These are phyloP conservation scores for Microplitis mediator DNA, from an alignment of 1,140 invertebrate species.

Conservation along the genomic window DNA sequence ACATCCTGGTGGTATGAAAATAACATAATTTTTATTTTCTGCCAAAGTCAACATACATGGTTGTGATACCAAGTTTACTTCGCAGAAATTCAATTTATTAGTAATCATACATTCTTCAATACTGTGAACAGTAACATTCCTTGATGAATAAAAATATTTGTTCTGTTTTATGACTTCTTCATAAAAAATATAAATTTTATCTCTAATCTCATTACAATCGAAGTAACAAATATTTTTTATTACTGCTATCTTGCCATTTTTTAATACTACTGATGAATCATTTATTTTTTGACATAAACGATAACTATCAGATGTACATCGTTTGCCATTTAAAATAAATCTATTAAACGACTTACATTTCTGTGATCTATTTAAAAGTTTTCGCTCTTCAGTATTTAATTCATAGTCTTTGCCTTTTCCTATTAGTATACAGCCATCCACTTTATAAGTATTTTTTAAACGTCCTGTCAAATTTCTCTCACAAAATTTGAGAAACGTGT, in stretches of 20 bases:
- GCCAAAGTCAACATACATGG: too few species aligned
- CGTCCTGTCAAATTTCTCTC: neutral
- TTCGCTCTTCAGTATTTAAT: neutral
- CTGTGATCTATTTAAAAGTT: neutral
- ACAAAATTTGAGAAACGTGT: neutral
- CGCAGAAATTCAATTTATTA: too few species aligned
- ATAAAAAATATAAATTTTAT: too few species aligned
- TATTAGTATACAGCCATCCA: neutral
- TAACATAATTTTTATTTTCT: too few species aligned
- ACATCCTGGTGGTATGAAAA: too few species aligned
- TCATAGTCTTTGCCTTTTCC: slow-evolving; percentile 2
- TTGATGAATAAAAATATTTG: too few species aligned
- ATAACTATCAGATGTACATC: slow-evolving; percentile 1
- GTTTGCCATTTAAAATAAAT: neutral
- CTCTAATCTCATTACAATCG: too few species aligned
- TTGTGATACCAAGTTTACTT: too few species aligned
- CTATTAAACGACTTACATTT: neutral
- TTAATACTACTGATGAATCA: neutral
- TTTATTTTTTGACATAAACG: neutral
- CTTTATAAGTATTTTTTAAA: neutral
- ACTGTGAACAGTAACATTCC: too few species aligned
- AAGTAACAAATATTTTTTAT: slow-evolving; percentile 21
- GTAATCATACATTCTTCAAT: too few species aligned
- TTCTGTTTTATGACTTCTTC: too few species aligned
- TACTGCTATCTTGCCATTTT: neutral